These are phyloP conservation scores for Euzophera pinguis DNA, from an alignment of 2,888 invertebrate species.

Conservation along the genomic window DNA sequence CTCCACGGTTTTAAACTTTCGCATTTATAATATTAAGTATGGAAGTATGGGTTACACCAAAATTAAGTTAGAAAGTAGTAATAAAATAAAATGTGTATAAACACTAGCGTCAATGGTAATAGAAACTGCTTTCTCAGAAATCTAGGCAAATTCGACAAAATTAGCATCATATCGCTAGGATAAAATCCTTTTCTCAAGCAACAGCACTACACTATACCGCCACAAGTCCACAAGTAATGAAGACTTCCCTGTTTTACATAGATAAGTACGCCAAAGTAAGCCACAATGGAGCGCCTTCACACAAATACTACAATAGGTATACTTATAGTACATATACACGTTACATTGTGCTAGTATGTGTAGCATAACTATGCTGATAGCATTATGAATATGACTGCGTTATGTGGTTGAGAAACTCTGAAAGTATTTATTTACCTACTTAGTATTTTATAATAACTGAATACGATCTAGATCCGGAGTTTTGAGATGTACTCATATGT, in stretches of 20 bases:
- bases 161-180: not conserved
- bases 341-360: not conserved
- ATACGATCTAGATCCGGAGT: no score
- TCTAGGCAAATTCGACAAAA: not conserved
- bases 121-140: not conserved
- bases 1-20: no score
- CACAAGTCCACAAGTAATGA: conserved; percentile 5
- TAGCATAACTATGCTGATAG: not conserved
- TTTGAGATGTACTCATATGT: no score
- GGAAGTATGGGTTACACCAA: no score
- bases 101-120: no score
- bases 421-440: no score
- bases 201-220: not conserved
- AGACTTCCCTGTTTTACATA: conserved; percentile 7
- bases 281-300: conserved; percentile 3
- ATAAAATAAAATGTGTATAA: no score
- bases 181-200: conserved; percentile 1
- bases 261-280: conserved; percentile 6
- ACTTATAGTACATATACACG: not conserved
- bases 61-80: no score
- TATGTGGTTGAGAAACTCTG: no score
- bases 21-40: no score
- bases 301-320: not conserved
- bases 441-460: no score
- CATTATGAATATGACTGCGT: no score